phyloP scores from a whole-genome alignment of 2,888 invertebrate genomes.

The Clitarchus hookeri region DNA sequence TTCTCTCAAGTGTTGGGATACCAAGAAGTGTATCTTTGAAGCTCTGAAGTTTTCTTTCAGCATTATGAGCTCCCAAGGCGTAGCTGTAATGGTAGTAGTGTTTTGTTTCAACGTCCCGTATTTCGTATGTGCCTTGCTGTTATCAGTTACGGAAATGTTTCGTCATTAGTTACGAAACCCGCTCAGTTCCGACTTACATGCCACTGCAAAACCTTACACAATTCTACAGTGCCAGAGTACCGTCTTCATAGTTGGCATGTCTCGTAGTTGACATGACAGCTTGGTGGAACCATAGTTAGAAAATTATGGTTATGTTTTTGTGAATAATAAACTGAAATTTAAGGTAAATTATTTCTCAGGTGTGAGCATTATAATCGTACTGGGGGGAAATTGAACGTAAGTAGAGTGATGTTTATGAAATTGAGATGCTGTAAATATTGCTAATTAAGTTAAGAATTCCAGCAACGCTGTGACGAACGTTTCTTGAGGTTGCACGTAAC shows the following conservation, averaged over 20 bases:
- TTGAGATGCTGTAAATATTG: slow-evolving; percentile 7
- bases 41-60: not conserved
- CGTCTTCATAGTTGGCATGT: not conserved
- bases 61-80: not conserved
- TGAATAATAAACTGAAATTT: not conserved
- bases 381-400: not conserved
- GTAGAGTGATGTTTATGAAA: slow-evolving; percentile 5
- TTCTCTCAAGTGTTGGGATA: not conserved
- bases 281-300: not conserved
- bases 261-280: not conserved
- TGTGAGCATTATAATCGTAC: not conserved
- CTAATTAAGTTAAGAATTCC: not conserved
- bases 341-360: not conserved
- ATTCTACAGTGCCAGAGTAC: not conserved
- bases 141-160: not conserved
- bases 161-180: not conserved
- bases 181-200: not conserved
- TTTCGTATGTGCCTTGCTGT: not conserved
- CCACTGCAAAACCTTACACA: slow-evolving; percentile 1
- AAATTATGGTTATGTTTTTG: not conserved
- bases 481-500: no score
- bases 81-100: slow-evolving; percentile 1
- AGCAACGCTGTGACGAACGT: no score
- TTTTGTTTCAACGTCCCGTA: not conserved
- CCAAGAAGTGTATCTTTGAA: not conserved